These are phyloP conservation scores for Aphrophora alni DNA, from an alignment of 2,888 invertebrate genomes.

Conservation along the genomic window DNA sequence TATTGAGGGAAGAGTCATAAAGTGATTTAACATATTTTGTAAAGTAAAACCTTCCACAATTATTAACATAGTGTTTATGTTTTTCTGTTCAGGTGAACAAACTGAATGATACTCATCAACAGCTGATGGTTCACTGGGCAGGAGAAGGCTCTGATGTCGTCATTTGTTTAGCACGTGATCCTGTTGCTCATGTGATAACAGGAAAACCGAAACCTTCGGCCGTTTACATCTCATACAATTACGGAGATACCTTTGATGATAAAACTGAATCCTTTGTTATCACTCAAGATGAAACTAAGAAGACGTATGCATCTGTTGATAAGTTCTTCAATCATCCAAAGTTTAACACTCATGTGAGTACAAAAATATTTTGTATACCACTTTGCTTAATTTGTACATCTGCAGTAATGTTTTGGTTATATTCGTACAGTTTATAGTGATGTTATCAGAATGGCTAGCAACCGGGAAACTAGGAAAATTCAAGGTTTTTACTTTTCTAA, in stretches of 20 bases:
- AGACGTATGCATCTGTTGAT: conserved; percentile 73
- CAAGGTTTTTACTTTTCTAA: no score
- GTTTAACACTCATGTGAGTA: conserved; percentile 78
- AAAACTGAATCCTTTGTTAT: conserved; percentile 70
- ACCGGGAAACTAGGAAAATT: no score
- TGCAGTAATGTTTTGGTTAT: no score
- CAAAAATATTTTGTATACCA: conserved; percentile 29
- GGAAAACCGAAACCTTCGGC: conserved; percentile 64
- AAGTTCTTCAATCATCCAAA: conserved; percentile 87
- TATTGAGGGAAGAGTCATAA: no score
- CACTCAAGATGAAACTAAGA: conserved; percentile 52
- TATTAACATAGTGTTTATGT: no score
- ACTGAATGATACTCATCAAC: conserved; percentile 86
- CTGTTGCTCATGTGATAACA: conserved; percentile 58
- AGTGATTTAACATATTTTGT: no score
- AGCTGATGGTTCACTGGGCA: conserved; percentile 92
- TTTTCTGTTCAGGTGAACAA: conserved; percentile 67
- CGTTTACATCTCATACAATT: conserved; percentile 86
- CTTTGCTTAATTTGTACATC: no score
- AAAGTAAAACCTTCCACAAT: no score
- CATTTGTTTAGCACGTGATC: conserved; percentile 83
- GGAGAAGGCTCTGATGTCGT: conserved; percentile 82
- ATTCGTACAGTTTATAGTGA: no score
- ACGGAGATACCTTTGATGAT: conserved; percentile 80
- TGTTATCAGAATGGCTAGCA: no score